Base-by-base conservation (phyloP, 1,140 invertebrate species). In the Cydia strobilella region DNA sequence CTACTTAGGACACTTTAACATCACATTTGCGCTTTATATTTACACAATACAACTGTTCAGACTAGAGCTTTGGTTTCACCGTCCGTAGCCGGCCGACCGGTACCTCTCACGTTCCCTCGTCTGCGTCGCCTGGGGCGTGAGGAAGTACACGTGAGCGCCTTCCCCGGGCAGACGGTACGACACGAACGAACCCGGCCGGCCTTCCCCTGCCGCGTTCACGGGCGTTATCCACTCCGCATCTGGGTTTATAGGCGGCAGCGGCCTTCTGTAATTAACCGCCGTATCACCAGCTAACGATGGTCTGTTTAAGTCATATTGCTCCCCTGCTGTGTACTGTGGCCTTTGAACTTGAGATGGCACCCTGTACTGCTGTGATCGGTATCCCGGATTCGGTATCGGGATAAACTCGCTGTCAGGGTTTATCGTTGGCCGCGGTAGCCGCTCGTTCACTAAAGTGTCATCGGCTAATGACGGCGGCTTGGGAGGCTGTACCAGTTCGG, bases 121-220 rank as follows among this genome's bases (percentile, higher is more conserved):
- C 80, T 96, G 95, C 7, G 96, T 92, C 4, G 94, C 92, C 82
- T 96, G 96, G 2, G 96, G 96, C 51, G 96, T 96, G 48, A 96
- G 86, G 92, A 96, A 96, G 85, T 96, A 96, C 82, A 96, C 96
- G 88, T 96, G 96, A 0, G 95, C 95, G 1, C 94, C 95, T 48
- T 94, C 94, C 0, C 95, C 96, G 0, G 96, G 96, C 31, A 96
- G 85, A 76, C 94, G 89, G 84, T 96, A 96, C 0, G 95, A 95
- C 75, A 96, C 95, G 77, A 94, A 94, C 13, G 95, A 94, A 1
- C 94, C 94, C 23, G 90, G 88, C 75, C 91, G 84, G 23, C 92
- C 90, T 76, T 94, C 89, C 20, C 93, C 93, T 3, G 93, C 90
- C 18, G 86, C 69, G 74, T 92, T 91, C 63, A 84, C 87, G 1